Evolutionary conservation across 35 echinoderm and acorn worm species (phyloP).

Genomic region (Apostichopus japonicus): DNA sequence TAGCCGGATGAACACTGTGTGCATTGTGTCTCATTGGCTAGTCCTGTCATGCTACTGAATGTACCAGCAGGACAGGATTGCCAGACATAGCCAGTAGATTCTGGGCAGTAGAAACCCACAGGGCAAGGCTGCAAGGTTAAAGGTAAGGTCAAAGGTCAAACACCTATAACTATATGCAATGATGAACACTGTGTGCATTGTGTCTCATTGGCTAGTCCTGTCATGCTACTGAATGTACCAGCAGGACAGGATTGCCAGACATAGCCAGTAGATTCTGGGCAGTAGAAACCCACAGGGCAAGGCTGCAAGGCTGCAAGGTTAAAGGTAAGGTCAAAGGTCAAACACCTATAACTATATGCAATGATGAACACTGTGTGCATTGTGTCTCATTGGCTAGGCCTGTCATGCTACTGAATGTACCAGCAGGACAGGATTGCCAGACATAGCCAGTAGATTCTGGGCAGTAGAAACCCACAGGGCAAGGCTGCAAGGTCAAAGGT

Average conservation of each 20-base stretch:
- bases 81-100: conserved; percentile 96
- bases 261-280: conserved; percentile 94
- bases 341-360: not conserved
- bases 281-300: conserved; percentile 95
- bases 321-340: not conserved
- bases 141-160: not conserved
- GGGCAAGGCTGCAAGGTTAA: conserved; percentile 61
- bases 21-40: conserved; percentile 91
- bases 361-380: conserved; percentile 83
- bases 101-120: conserved; percentile 93
- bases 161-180: too few species aligned
- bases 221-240: conserved; percentile 86
- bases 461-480: conserved; percentile 94
- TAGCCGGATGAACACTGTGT: conserved; percentile 67
- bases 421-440: conserved; percentile 87
- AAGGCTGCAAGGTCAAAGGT: conserved; percentile 42
- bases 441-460: conserved; percentile 95
- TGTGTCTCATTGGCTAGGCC: conserved; percentile 91
- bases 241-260: conserved; percentile 90
- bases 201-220: conserved; percentile 87
- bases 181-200: conserved; percentile 91
- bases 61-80: conserved; percentile 87
- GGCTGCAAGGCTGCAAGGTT: conserved; percentile 60
- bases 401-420: conserved; percentile 83
- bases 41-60: conserved; percentile 80